Base-by-base conservation (phyloP, 2,797 vertebrate species). In the Danio tinwini region DNA sequence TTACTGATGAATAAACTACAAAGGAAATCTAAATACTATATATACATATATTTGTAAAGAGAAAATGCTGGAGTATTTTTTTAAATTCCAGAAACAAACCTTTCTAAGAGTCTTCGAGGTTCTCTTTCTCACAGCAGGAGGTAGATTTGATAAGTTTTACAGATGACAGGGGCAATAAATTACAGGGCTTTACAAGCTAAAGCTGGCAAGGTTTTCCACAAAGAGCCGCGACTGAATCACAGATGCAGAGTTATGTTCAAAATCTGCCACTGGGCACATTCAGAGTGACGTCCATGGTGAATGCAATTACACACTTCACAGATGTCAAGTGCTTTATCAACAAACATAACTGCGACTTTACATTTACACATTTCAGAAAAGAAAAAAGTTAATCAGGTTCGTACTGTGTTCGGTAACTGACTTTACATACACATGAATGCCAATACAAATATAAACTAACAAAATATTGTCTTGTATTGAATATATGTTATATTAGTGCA, bases 121-220 rank as follows among this genome's bases (percentile, higher is more conserved):
- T 21, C 65, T 75, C 47, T 55, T 29, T 29, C 74, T 82, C 77
- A 63, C 83, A 83, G 81, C 80, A 86, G 79, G 78, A 70, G 78
- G 82, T 80, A 81, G 67, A 84, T 85, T 83, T 85, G 78, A 84
- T 84, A 52, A 78, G 70, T 82, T 88, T 87, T 86, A 86, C 68
- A 82, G 81, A 59, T 78, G 83, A 85, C 86, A 87, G 72, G 69
- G 70, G 85, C 68, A 84, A 81, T 87, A 85, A 87, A 88, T 89
- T 81, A 82, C 19, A 16, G 78, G 21, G 40, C 71, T 89, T 88
- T 86, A 88, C 82, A 80, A 84, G 82, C 71, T 69, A 68, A 73
- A 63, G 79, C 67, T 68, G 63, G 74, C 71, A 75, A 80, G 62
- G 78, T 78, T 83, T 83, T 78, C 73, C 64, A 42, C 62, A 52